Percentiles rank a stretch among this genome's conserved stretches.
Conservation (phyloP, 2,113 vertebrate species). For the Indicator maculatus region DNA sequence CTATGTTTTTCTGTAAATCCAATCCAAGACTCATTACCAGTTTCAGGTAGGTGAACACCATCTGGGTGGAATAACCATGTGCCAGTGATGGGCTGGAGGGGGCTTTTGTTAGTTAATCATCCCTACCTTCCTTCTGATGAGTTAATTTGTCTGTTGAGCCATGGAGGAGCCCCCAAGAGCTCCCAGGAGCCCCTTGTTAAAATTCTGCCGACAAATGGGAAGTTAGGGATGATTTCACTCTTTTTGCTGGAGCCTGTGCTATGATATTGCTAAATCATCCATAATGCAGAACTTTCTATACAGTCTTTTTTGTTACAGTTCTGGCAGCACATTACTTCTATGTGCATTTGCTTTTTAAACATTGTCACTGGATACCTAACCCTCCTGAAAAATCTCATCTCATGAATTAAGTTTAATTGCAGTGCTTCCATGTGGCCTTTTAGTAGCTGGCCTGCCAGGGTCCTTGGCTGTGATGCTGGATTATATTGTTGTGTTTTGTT, state of each 20-base stretch:
- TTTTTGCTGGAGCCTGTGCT: constrained; percentile 21
- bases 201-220: constrained; percentile 56
- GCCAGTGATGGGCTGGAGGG: constrained; percentile 57
- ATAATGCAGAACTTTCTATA: constrained; percentile 30
- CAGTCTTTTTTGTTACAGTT: constrained; percentile 31
- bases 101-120: constrained; percentile 72
- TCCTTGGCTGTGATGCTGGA: not conserved
- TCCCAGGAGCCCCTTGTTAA: constrained; percentile 59
- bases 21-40: constrained; percentile 58
- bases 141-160: constrained; percentile 67
- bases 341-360: constrained; percentile 25
- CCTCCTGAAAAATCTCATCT: not conserved
- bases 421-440: not conserved
- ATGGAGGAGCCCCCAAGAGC: constrained; percentile 60
- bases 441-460: not conserved
- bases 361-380: not conserved
- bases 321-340: not conserved
- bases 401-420: not conserved
- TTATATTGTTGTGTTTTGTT: not conserved
- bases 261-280: constrained; percentile 51
- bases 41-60: constrained; percentile 69
- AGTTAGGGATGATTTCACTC: constrained; percentile 63
- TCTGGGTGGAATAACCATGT: constrained; percentile 68
- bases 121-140: constrained; percentile 65
- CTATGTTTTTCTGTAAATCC: constrained; percentile 43